These are phyloP conservation scores for Gymnocephalus cernua DNA, from an alignment of 2,113 vertebrate species.

Conservation along the genomic window DNA sequence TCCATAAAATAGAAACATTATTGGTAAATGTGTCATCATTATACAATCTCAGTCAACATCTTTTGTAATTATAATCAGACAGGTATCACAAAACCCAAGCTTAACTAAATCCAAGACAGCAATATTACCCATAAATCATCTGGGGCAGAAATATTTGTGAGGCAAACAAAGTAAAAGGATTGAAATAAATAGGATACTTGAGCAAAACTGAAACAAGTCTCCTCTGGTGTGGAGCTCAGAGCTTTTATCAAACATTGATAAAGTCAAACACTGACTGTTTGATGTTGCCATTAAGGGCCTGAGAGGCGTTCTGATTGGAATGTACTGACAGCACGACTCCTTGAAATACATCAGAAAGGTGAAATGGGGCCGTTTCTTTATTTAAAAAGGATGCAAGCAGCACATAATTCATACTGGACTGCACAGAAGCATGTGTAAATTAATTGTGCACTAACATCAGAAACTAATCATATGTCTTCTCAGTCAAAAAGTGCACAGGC, in stretches of 20 bases:
- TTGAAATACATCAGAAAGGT: constrained; percentile 45
- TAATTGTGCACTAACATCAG: constrained; percentile 16
- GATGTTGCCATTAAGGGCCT: constrained; percentile 87
- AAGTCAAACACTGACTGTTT: constrained; percentile 89
- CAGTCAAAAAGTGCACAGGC: constrained; percentile 18
- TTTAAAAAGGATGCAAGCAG: constrained; percentile 29
- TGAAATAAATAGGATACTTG: constrained; percentile 54
- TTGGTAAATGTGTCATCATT: constrained; percentile 71
- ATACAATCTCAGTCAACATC: constrained; percentile 63
- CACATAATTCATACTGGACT: constrained; percentile 9
- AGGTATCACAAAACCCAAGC: constrained; percentile 54
- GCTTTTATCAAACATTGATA: constrained; percentile 91
- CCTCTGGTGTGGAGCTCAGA: constrained; percentile 75
- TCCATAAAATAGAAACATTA: constrained; percentile 54
- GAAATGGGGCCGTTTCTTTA: constrained; percentile 36
- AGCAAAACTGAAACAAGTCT: constrained; percentile 61
- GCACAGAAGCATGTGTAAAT: constrained; percentile 9
- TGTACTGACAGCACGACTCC: constrained; percentile 25
- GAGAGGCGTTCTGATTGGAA: constrained; percentile 59
- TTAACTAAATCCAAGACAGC: constrained; percentile 49
- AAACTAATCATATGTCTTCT: constrained; percentile 26
- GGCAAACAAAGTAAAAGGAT: constrained; percentile 64
- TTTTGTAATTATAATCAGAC: constrained; percentile 61
- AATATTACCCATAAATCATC: constrained; percentile 68
- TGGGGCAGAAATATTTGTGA: constrained; percentile 50